A percentile compares a stretch with the other conserved stretches of the same genome.
Conservation (phyloP, 1,140 invertebrate genomes). For the Theocolax elegans region DNA sequence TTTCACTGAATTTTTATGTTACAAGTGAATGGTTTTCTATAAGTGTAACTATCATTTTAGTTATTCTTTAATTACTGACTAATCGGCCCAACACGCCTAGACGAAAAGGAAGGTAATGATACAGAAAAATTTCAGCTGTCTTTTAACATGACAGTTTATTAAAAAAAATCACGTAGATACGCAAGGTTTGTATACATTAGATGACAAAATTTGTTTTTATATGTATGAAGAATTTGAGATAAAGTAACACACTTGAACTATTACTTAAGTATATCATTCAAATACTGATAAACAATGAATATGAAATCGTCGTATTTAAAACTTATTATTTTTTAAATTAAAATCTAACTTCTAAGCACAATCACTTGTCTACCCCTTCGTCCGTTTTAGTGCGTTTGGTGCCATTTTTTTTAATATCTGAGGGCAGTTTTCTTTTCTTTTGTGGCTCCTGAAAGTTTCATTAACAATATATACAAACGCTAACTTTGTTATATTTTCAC, state of each 20-base stretch:
- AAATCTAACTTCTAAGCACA: constrained; percentile 50
- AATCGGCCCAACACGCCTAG: constrained; percentile 47
- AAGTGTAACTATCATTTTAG: too few relatives aligned
- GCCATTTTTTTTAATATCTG: constrained; percentile 67
- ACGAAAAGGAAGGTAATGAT: constrained; percentile 47
- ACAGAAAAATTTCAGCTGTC: constrained; percentile 45
- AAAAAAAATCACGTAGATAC: constrained; percentile 46
- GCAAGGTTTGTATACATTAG: constrained; percentile 15
- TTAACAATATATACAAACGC: constrained; percentile 44
- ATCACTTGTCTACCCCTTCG: constrained; percentile 65
- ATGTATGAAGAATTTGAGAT: constrained; percentile 17
- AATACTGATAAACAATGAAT: constrained; percentile 31
- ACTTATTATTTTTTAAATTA: constrained; percentile 33
- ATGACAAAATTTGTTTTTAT: constrained; percentile 38
- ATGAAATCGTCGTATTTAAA: constrained; percentile 14
- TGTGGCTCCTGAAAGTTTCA: constrained; percentile 66
- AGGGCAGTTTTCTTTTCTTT: constrained; percentile 66
- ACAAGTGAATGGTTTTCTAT: too few relatives aligned
- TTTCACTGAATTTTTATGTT: neutral
- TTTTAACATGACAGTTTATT: constrained; percentile 57
- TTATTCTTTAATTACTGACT: neutral
- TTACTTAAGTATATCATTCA: constrained; percentile 41
- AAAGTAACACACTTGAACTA: constrained; percentile 39
- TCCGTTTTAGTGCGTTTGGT: constrained; percentile 65
- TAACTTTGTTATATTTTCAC: neutral